Evolutionary conservation across 2,888 invertebrate genomes (phyloP), one percentile per base, ranked within the genome.

Genomic region (Linyphia triangularis): DNA sequence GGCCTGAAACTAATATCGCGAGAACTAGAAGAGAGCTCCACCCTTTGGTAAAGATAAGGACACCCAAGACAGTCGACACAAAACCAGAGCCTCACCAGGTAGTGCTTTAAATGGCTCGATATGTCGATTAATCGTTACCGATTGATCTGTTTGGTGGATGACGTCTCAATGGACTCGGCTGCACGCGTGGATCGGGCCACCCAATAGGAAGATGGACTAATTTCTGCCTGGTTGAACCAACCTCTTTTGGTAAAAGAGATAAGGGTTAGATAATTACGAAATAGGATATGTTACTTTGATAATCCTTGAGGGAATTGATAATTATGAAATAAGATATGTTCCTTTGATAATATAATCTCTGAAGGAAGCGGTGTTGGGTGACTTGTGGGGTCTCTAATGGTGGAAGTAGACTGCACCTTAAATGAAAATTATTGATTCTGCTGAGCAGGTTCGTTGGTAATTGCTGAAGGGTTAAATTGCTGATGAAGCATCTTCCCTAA

Each of bases 71-170:
- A 59, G 28, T 57, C 30, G 30, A 51, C 30, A 30, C n/a, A 43
- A 19, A 61, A 75, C 40, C 40, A 72, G 40, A 61, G 72, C 26
- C 82, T 70, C 67, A 37, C 67, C 67, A 69, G 19, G 67, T 37
- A n/a, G 67, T 22, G 67, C 57, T 72, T 57, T 85, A 79, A 85
- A 85, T 51, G 63, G 57, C 57, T 70, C 43, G 28, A 73, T 73
- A 73, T 78, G 51, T 79, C 85, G 85, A 85, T 85, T 85, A 79
- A 85, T 85, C 72, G 85, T 57, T 69, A 28, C 73, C 79, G 85
- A 85, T 85, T 79, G 85, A 85, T 85, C 78, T 63, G 30, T 72
- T 63, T 63, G 59, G 30, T 63, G 72, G 65, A 63, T 85, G 85
- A 85, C 69, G 79, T 85, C 85, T 85, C 85, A 85, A 85, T 85